Evolutionary conservation across 2,888 invertebrate genomes (phyloP).

Genomic region (Drosophila koepferae): DNA sequence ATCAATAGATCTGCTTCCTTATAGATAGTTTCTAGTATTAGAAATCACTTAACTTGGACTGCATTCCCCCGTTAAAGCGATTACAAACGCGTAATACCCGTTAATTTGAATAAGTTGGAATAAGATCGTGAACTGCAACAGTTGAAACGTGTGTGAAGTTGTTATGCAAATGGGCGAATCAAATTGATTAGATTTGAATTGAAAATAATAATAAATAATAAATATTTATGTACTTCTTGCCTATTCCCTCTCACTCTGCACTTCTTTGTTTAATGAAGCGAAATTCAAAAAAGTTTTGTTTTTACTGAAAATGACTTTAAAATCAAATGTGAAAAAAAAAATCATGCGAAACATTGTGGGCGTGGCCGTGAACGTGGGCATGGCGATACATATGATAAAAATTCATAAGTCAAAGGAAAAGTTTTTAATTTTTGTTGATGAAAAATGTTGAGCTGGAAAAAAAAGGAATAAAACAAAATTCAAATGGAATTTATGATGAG

Average conservation of each 20-base stretch:
- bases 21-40: background rate
- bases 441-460: conserved; percentile 15
- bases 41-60: background rate
- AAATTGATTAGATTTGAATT: conserved; percentile 7
- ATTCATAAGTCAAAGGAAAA: conserved; percentile 22
- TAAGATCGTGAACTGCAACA: conserved; percentile 19
- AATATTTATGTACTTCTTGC: conserved; percentile 1
- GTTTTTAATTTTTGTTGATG: conserved; percentile 14
- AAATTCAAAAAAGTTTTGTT: conserved; percentile 32
- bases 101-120: conserved; percentile 18
- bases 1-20: conserved; percentile 6
- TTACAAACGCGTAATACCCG: background rate
- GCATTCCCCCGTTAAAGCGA: background rate
- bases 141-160: conserved; percentile 22
- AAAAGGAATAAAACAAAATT: conserved; percentile 18
- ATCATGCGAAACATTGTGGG: conserved; percentile 12
- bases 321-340: conserved; percentile 36
- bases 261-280: background rate
- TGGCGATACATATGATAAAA: conserved; percentile 23
- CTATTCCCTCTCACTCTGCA: background rate
- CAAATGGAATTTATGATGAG: conserved; percentile 50
- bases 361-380: background rate
- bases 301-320: conserved; percentile 43
- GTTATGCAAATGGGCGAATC: conserved; percentile 32
- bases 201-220: conserved; percentile 9